Percentiles rank a stretch among this genome's conserved stretches.
Conservation (phyloP, 2,113 vertebrate genomes). For the Pelobates fuscus region DNA sequence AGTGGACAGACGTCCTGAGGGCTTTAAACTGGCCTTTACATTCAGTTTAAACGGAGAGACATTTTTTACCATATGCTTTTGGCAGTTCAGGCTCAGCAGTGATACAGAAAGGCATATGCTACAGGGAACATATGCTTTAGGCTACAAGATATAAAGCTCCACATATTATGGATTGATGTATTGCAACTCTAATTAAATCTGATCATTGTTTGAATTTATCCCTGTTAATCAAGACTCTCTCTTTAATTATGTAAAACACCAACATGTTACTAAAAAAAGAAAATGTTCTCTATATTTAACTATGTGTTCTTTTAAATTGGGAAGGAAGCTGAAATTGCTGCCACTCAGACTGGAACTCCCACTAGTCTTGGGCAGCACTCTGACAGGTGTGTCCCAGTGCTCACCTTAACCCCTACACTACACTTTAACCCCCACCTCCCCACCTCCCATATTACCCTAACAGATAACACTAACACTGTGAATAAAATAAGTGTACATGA, state of each 20-base stretch:
- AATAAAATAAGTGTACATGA: too few relatives aligned
- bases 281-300: constrained; percentile 57
- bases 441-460: too few relatives aligned
- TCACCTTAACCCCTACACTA: too few relatives aligned
- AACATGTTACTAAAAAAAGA: constrained; percentile 66
- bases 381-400: too few relatives aligned
- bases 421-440: too few relatives aligned
- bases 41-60: constrained; percentile 72
- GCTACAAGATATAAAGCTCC: constrained; percentile 65
- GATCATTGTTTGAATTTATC: constrained; percentile 70
- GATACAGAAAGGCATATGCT: constrained; percentile 74
- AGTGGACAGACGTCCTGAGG: constrained; percentile 61
- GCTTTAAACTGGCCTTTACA: constrained; percentile 65
- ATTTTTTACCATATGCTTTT: constrained; percentile 74
- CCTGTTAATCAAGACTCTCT: constrained; percentile 74
- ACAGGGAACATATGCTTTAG: constrained; percentile 65
- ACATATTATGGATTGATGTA: constrained; percentile 73
- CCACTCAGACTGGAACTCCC: too few relatives aligned
- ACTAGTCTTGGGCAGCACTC: too few relatives aligned
- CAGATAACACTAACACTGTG: too few relatives aligned
- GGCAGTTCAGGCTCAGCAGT: constrained; percentile 71
- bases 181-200: constrained; percentile 80
- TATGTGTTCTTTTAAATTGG: too few relatives aligned
- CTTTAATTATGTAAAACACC: constrained; percentile 62
- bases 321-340: too few relatives aligned